Evolutionary conservation across 2,888 invertebrate genomes (phyloP), one percentile per base, ranked within the genome.

Genomic region (Mellilla xanthometata): DNA sequence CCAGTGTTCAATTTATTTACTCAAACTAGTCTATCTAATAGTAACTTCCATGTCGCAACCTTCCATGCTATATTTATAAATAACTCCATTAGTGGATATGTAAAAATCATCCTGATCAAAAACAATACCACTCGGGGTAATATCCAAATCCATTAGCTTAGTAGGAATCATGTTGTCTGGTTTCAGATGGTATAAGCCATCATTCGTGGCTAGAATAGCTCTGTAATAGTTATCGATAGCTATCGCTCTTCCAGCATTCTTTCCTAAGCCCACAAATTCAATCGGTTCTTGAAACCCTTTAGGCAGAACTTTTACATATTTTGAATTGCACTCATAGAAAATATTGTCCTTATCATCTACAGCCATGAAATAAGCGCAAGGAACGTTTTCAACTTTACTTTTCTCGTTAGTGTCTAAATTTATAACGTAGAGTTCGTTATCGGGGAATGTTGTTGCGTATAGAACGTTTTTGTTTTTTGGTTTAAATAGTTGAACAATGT

Each of bases 301-400:
- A 0, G 86, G 57, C 39, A 88, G 41, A 27, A 88, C 76, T 52
- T 87, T 88, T 2, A 88, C 77, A 24, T 87, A 88, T 38, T 88
- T 88, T 0, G 88, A 82, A 63, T 87, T 87, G 35, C 89, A 88
- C 65, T 88, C 88, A 23, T 82, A 89, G 44, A 61, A 89, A 2
- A 88, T 55, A 59, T 89, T 89, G 0, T 77, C 83, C 6, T 70
- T 58, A 0, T 60, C 55, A 35, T 89, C 89, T 1, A 85, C 86
- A 2, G 86, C 85, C 23, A 88, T 32, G 32, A 88, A 81, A 41
- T 72, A 87, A 1, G 88, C 87, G 35, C 87, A 88, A 0, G 85
- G 84, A 0, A 89, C 68, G 22, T 77, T 54, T 2, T 81, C 77
- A 0, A 88, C 53, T 50, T 65, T 76, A 2, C 31, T 69, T 12